A percentile compares a stretch with the other conserved stretches of the same genome.
Evolutionary conservation across 2,888 invertebrate genomes (phyloP).

Genomic region (Eilema caniola): DNA sequence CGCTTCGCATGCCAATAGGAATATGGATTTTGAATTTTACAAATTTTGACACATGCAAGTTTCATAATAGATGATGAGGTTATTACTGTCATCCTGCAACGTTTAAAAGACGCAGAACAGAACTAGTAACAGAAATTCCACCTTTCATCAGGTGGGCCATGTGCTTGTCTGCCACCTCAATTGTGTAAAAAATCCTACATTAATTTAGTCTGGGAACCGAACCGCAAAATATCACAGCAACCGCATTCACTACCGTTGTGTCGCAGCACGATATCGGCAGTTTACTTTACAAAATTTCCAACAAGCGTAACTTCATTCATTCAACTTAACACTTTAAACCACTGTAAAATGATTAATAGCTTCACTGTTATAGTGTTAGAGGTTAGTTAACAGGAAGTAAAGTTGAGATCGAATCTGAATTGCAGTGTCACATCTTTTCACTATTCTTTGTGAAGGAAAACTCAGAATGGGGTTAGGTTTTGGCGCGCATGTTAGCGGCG

Average conservation of each 20-base stretch:
- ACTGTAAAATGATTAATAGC: not conserved
- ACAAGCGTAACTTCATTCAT: not conserved
- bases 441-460: slow-evolving; percentile 60
- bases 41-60: too few species aligned
- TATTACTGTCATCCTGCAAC: too few species aligned
- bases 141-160: too few species aligned
- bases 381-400: not conserved
- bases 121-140: too few species aligned
- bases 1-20: slow-evolving; percentile 14
- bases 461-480: slow-evolving; percentile 62
- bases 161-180: too few species aligned
- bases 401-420: slow-evolving; percentile 24
- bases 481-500: slow-evolving; percentile 66
- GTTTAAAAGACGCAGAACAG: too few species aligned
- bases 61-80: too few species aligned
- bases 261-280: not conserved
- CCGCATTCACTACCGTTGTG: not conserved
- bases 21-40: not conserved
- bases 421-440: slow-evolving; percentile 51
- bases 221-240: not conserved
- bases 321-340: not conserved
- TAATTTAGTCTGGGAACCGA: slow-evolving; percentile 4
- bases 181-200: too few species aligned
- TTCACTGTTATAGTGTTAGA: not conserved
- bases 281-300: not conserved